Percentiles rank a stretch among this genome's conserved stretches.
These are phyloP conservation scores for Agonopterix arenella DNA, from an alignment of 2,888 invertebrate genomes.

Conservation along the genomic window DNA sequence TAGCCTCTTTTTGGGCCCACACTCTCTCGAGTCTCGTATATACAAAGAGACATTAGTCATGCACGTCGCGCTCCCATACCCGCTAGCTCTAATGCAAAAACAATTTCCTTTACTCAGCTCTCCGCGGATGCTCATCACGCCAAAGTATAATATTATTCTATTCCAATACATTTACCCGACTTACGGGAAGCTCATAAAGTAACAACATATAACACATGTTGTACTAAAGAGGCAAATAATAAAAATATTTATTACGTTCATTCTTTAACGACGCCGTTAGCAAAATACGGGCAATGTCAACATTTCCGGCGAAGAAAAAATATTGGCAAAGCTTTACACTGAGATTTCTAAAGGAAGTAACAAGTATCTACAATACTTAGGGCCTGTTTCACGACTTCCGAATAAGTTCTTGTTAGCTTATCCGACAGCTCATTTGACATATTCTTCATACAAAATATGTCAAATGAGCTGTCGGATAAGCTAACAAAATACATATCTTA, in stretches of 20 bases:
- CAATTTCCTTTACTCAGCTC: slow-evolving; percentile 2
- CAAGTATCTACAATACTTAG: no score
- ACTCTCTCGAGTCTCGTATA: not conserved
- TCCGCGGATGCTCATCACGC: slow-evolving; percentile 1
- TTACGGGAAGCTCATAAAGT: slow-evolving; percentile 9
- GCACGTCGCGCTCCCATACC: slow-evolving; percentile 1
- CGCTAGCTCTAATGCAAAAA: slow-evolving; percentile 6
- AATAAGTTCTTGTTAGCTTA: no score
- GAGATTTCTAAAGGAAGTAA: no score
- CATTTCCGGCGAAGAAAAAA: slow-evolving; percentile 14
- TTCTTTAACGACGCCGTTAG: slow-evolving; percentile 11
- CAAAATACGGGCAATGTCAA: slow-evolving; percentile 19
- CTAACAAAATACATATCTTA: no score
- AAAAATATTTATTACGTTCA: slow-evolving; percentile 13
- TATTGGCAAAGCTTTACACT: slow-evolving; percentile 6
- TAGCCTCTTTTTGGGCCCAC: no score
- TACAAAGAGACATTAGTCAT: slow-evolving; percentile 4
- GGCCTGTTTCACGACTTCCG: no score
- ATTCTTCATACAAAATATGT: no score
- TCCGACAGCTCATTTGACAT: no score
- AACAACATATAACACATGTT: slow-evolving; percentile 15
- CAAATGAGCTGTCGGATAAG: no score
- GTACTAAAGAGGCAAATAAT: slow-evolving; percentile 19
- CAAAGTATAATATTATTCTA: slow-evolving; percentile 4
- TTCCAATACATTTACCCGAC: slow-evolving; percentile 7